A percentile compares a stretch with the other conserved stretches of the same genome.
phyloP scores from a whole-genome alignment of 1,140 invertebrate genomes.

The Hirudo medicinalis region DNA sequence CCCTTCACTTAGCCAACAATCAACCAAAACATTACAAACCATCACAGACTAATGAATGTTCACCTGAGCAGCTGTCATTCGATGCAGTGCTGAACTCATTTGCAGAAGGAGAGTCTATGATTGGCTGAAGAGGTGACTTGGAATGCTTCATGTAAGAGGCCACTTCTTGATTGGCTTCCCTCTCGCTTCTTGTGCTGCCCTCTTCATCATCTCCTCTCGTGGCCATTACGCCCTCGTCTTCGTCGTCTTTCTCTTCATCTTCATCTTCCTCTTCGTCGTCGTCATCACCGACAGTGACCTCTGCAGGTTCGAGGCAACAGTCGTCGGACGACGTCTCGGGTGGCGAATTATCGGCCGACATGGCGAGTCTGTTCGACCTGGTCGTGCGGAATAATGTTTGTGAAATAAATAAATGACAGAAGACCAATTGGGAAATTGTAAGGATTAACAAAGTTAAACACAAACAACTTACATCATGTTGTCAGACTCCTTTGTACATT shows the following conservation, averaged over 20 bases:
- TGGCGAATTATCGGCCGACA: constrained; percentile 7
- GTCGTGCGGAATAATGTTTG: no score
- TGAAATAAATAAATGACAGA: no score
- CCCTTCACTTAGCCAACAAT: no score
- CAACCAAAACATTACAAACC: not conserved
- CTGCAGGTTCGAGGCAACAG: constrained; percentile 7
- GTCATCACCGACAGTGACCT: not conserved
- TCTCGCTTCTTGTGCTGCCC: constrained; percentile 7
- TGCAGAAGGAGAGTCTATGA: constrained; percentile 11
- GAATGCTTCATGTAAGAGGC: constrained; percentile 8
- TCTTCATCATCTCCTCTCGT: constrained; percentile 3
- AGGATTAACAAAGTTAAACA: no score
- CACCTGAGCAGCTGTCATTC: constrained; percentile 12
- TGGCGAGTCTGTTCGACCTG: not conserved
- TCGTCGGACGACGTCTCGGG: not conserved
- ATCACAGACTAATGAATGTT: not conserved
- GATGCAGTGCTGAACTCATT: constrained; percentile 17
- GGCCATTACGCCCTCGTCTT: not conserved
- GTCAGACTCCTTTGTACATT: constrained; percentile 12
- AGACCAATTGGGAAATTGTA: no score
- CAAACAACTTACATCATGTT: not conserved
- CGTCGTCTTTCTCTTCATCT: not conserved
- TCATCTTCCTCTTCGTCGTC: constrained; percentile 3
- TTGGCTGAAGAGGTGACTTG: not conserved
- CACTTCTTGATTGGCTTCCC: constrained; percentile 19